phyloP scores from a whole-genome alignment of 2,888 invertebrate genomes.

The Argyra leucocephala region DNA sequence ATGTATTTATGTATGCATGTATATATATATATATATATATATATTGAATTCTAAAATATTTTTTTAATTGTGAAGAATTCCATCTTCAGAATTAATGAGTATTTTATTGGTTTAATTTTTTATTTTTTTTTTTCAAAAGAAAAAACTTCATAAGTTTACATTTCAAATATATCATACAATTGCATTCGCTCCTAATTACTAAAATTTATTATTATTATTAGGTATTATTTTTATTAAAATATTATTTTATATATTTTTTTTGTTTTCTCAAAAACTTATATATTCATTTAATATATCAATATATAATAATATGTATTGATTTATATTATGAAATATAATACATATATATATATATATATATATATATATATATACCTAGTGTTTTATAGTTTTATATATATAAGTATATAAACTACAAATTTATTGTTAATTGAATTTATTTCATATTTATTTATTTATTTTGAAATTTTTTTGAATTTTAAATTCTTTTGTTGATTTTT shows the following conservation, averaged over 20 bases:
- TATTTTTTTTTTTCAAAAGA: neutral
- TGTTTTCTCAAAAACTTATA: too few relatives aligned
- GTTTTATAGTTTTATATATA: too few relatives aligned
- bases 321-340: neutral
- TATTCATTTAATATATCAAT: too few relatives aligned
- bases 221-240: too few relatives aligned
- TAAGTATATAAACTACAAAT: slow-evolving; percentile 16
- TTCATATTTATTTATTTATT: slow-evolving; percentile 11
- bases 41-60: neutral
- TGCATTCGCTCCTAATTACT: neutral
- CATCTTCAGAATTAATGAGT: slow-evolving; percentile 3
- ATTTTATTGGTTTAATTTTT: slow-evolving; percentile 3
- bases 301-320: too few relatives aligned
- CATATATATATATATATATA: neutral
- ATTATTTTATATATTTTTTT: too few relatives aligned
- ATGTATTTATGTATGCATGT: too few relatives aligned
- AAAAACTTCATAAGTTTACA: slow-evolving; percentile 6
- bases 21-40: neutral
- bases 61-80: neutral
- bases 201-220: neutral
- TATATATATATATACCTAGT: neutral
- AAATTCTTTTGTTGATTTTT: slow-evolving; percentile 13
- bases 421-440: slow-evolving; percentile 18
- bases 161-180: slow-evolving; percentile 4
- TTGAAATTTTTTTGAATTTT: slow-evolving; percentile 14